Evolutionary conservation across 2,113 vertebrate genomes (phyloP).

Genomic region (Phalacrocorax pelagicus): DNA sequence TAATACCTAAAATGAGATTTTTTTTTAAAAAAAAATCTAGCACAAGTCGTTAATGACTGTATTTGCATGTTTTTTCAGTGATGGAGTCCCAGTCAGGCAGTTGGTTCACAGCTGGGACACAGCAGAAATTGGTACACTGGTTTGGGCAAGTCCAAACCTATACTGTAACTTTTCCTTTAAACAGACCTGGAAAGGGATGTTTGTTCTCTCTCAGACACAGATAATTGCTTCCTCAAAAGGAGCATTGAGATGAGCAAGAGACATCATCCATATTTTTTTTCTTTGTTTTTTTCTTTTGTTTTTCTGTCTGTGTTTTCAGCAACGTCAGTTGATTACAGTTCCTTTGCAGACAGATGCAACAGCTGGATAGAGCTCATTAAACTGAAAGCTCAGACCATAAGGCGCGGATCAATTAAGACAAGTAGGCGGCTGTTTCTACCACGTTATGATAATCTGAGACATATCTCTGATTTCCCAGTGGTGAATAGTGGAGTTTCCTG

Average conservation of each 20-base stretch:
- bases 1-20: not conserved
- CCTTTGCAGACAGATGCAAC: conserved; percentile 99
- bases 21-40: not conserved
- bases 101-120: conserved; percentile 25
- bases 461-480: conserved; percentile 79
- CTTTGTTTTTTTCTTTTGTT: conserved; percentile 82
- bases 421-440: conserved; percentile 97
- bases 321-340: conserved; percentile 99
- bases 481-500: conserved; percentile 80
- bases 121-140: conserved; percentile 37
- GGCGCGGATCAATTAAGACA: conserved; percentile 99
- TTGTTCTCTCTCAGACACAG: conserved; percentile 76
- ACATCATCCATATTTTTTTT: conserved; percentile 86
- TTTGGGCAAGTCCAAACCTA: conserved; percentile 53
- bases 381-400: conserved; percentile 99
- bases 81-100: conserved; percentile 43
- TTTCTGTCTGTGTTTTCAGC: conserved; percentile 91
- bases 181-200: conserved; percentile 58
- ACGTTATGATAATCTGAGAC: conserved; percentile 86
- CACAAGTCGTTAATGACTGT: not conserved
- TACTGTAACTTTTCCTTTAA: conserved; percentile 29
- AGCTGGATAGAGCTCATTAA: conserved; percentile 99
- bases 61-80: conserved; percentile 60
- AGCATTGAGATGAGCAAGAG: conserved; percentile 75
- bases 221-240: conserved; percentile 79